Evolutionary conservation across 2,888 invertebrate genomes (phyloP).

Genomic region (Eremobia ochroleuca): DNA sequence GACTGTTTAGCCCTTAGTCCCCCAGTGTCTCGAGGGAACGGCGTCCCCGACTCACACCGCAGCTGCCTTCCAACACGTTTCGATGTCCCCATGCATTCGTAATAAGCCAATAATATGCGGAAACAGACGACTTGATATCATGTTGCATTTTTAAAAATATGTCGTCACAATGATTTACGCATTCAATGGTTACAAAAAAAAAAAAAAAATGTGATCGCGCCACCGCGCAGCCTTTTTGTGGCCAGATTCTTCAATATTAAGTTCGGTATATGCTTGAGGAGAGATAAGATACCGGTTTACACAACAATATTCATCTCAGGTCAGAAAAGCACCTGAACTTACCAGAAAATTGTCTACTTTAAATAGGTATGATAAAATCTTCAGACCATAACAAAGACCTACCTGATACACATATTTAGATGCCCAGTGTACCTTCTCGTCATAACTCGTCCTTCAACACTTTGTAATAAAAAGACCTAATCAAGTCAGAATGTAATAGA

Average conservation of each 20-base stretch:
- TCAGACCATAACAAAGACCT: neutral
- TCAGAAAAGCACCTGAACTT: neutral
- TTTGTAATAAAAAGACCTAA: neutral
- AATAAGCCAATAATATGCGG: constrained; percentile 79
- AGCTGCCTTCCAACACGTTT: constrained; percentile 67
- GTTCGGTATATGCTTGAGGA: neutral
- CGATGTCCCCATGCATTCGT: constrained; percentile 76
- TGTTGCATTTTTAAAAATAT: constrained; percentile 22
- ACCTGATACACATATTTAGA: neutral
- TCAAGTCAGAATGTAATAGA: constrained; percentile 63
- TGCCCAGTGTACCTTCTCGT: neutral
- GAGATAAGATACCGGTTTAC: neutral
- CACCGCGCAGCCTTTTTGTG: neutral
- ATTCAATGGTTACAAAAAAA: neutral
- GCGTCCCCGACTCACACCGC: constrained; percentile 56
- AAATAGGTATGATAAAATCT: neutral
- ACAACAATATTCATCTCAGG: neutral
- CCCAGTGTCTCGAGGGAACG: constrained; percentile 57
- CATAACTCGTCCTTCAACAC: neutral
- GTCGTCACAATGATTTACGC: neutral
- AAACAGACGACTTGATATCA: constrained; percentile 24
- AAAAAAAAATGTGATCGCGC: neutral
- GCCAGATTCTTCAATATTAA: neutral
- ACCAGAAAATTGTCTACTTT: neutral
- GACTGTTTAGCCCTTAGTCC: constrained; percentile 22